Evolutionary conservation across 1,140 invertebrate genomes (phyloP), one percentile per base, ranked within the genome.

Genomic region (Drosophila repletoides): DNA sequence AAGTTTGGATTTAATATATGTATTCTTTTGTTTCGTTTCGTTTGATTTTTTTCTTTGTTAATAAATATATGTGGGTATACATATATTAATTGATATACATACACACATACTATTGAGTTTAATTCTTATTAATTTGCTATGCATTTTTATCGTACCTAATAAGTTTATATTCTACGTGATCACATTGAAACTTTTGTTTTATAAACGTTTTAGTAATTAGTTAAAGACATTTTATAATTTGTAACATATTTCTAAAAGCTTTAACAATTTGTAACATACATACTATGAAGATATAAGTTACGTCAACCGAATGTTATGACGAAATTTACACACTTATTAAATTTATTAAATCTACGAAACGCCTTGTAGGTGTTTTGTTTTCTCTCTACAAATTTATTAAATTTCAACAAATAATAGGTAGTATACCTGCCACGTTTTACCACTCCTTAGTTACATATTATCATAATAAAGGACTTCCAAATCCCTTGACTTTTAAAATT

Each of bases 141-240:
- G 81, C 81, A 87, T 87, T 52, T 59, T 58, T 58, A 52, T 76
- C 34, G 41, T 80, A 73, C 58, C 46, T 76, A 70, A 45, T 56
- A 75, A 46, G 15, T 65, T 72, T 56, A 71, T 81, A 87, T 68
- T 81, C 83, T 87, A 77, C 52, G 81, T 87, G 81, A 87, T 87
- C 81, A 87, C 81, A 87, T 86, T 87, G 58, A 87, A 87, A 81
- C 40, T 87, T 77, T 81, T 74, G 76, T 87, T 81, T 81, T 87
- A 87, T 74, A 87, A 81, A 87, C 76, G 69, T 68, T 61, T 72
- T 81, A 76, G 53, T 53, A 76, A 56, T 67, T 71, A 71, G 38
- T 55, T 76, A 73, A 76, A 76, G 36, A 58, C 64, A 64, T 61
- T 12, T 69, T 63, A 40, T 76, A 51, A 58, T 74, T 61, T 66